Evolutionary conservation across 2,888 invertebrate species (phyloP), one percentile per base, ranked within the genome.

Genomic region (Scaptomyza polygonia): DNA sequence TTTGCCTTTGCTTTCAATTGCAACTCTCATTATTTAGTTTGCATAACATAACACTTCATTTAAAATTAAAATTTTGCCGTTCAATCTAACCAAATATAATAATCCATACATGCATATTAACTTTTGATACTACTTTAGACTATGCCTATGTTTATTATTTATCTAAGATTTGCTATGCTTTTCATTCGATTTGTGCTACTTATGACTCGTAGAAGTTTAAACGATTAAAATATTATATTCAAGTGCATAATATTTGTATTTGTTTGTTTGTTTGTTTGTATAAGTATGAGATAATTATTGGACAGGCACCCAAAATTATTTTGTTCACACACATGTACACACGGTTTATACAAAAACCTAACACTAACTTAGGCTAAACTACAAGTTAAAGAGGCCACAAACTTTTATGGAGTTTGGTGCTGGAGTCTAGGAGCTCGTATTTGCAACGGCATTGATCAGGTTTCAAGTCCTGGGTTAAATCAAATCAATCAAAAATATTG

Each of bases 31-130:
- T 29, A 43, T 36, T 52, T 62, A 42, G 43, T 34, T 39, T 78
- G 61, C 76, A 65, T 78, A 86, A 81, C 76, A 65, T 78, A 86
- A 81, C 79, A 75, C 65, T 78, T 85, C 73, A 84, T 73, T 85
- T 52, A 87, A 82, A 82, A 76, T 87, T 64, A 79, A 82, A 87
- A 85, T 68, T 47, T 82, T 59, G 53, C 45, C 47, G 25, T 8
- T 8, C 49, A 18, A 58, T 29, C 53, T 30, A 48, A 51, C 57
- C 18, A 25, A 25, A 25, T 48, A 54, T 54, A 42, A 48, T 63
- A 39, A 16, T 16, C 9, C 39, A 42, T 48, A 61, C 48, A 42
- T 48, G 61, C 48, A 66, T 79, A 62, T 64, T 79, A 72, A 85
- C 76, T 67, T 65, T 62, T 67, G 65, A 75, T 70, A 49, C 87